These are phyloP conservation scores for Machimus atricapillus DNA, from an alignment of 2,888 invertebrate species.

Conservation along the genomic window DNA sequence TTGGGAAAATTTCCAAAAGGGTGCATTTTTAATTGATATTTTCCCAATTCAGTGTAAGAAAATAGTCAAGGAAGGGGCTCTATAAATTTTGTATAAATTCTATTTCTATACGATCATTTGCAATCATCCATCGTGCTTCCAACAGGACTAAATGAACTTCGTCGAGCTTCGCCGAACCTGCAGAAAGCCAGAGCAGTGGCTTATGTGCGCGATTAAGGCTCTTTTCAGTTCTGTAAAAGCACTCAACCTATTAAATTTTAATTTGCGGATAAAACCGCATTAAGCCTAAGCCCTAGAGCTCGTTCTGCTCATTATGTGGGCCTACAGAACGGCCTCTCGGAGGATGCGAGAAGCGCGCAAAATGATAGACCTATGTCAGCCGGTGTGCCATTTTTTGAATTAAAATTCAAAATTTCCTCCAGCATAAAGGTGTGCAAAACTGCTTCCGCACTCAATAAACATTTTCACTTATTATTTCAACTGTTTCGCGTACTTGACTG, in stretches of 20 bases:
- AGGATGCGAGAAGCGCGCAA: background rate
- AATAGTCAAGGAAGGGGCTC: background rate
- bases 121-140: background rate
- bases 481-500: background rate
- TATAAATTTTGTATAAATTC: too few relatives aligned
- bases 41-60: too few relatives aligned
- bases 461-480: background rate
- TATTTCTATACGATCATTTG: background rate
- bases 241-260: background rate
- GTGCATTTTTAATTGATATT: too few relatives aligned
- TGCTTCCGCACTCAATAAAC: background rate
- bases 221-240: background rate
- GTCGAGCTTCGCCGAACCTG: background rate
- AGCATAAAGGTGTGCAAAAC: background rate
- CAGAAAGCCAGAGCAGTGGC: background rate
- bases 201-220: background rate
- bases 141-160: background rate
- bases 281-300: background rate
- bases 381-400: background rate
- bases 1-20: too few relatives aligned
- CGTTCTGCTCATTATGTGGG: background rate
- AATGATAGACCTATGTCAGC: background rate
- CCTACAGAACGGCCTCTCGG: background rate
- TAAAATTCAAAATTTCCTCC: background rate
- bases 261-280: background rate